Evolutionary conservation across 1,140 invertebrate species (phyloP).

Genomic region (Ridgeia piscesae): DNA sequence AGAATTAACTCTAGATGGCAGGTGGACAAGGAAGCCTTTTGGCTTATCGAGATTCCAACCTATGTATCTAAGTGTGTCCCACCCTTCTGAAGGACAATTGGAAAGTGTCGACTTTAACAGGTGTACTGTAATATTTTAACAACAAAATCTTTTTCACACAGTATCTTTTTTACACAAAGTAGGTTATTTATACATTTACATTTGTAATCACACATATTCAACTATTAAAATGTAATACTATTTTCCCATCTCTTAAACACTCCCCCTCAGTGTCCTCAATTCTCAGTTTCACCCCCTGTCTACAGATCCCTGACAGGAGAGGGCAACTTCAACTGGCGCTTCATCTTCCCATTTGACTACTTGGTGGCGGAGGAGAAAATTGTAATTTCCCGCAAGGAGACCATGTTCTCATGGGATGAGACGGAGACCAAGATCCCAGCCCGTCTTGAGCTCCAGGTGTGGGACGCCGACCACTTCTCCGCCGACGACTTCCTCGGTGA

Average conservation of each 20-base stretch:
- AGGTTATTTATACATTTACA: no score
- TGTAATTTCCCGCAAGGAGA: slow-evolving; percentile 83
- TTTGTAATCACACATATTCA: no score
- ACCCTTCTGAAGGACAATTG: no score
- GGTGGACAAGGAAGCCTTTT: no score
- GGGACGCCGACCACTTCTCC: slow-evolving; percentile 87
- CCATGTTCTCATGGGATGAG: slow-evolving; percentile 84
- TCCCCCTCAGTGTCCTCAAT: neutral
- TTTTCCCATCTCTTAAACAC: neutral
- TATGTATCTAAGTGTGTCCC: no score
- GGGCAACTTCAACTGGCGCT: slow-evolving; percentile 92
- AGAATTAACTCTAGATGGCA: no score
- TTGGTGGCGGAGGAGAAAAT: slow-evolving; percentile 88
- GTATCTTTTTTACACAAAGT: no score
- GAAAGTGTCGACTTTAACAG: no score
- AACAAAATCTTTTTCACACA: no score
- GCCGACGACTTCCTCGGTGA: slow-evolving; percentile 84
- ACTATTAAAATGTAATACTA: neutral
- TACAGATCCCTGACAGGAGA: slow-evolving; percentile 78
- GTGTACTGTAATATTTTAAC: no score
- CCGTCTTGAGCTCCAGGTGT: slow-evolving; percentile 78
- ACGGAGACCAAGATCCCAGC: slow-evolving; percentile 88
- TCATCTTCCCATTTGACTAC: slow-evolving; percentile 88
- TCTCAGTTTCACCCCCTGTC: neutral
- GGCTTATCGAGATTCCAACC: no score